phyloP scores from a whole-genome alignment of 2,888 invertebrate species.

The Coleophora flavipennella region DNA sequence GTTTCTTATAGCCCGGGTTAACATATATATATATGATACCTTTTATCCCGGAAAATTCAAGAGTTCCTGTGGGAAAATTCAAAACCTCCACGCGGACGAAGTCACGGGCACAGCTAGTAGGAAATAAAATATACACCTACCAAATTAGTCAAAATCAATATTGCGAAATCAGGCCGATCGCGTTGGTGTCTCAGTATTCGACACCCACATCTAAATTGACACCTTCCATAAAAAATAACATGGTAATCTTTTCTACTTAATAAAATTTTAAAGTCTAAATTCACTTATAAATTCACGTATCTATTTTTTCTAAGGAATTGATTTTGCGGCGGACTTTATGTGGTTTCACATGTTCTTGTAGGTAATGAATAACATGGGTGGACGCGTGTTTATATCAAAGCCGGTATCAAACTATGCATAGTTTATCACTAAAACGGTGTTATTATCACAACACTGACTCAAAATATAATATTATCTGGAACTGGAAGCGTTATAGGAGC shows the following conservation, averaged over 20 bases:
- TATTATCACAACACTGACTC: slow-evolving; percentile 25
- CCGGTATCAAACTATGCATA: slow-evolving; percentile 2
- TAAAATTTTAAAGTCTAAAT: too few species aligned
- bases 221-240: too few species aligned
- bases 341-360: neutral
- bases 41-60: too few species aligned
- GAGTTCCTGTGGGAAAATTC: too few species aligned
- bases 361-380: too few species aligned
- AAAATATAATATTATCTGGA: slow-evolving; percentile 16
- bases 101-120: too few species aligned
- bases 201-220: slow-evolving; percentile 46
- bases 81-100: too few species aligned
- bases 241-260: too few species aligned
- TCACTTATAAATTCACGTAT: slow-evolving; percentile 6
- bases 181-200: slow-evolving; percentile 37
- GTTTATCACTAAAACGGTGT: slow-evolving; percentile 1
- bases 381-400: slow-evolving; percentile 10
- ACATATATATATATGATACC: too few species aligned
- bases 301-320: slow-evolving; percentile 2
- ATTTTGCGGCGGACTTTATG: neutral
- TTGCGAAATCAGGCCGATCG: slow-evolving; percentile 32
- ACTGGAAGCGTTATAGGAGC: slow-evolving; percentile 31
- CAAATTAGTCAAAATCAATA: slow-evolving; percentile 26
- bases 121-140: too few species aligned
- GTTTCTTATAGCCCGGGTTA: too few species aligned